Base-by-base conservation (phyloP, 2,888 invertebrate genomes). In the Phragmatobia fuliginosa region DNA sequence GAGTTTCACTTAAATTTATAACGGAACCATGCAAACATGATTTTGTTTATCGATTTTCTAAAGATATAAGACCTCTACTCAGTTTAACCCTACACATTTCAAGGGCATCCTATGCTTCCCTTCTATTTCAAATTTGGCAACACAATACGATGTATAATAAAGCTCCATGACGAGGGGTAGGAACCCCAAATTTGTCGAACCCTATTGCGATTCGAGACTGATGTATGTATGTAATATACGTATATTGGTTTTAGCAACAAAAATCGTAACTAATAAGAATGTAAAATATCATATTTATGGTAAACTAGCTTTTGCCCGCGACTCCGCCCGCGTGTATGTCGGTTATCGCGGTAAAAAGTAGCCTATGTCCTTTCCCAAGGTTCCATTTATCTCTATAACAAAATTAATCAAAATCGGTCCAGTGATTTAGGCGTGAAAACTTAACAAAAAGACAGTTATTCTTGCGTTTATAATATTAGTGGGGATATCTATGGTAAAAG, bases 191-290 rank as follows among this genome's bases (percentile, higher is more conserved):
- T 52, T 62, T 25, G n/a, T 21, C 18, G 45, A 16, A 62, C 68
- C 68, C 68, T 45, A 56, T n/a, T 56, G 58, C 58, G 58, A 63
- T 63, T 8, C 10, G 68, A 62, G 28, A 31, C 62, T 28, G 28
- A 56, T 21, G 28, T 61, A 61, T 38, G 41, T 41, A 5, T 21
- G 18, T 49, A n/a, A 49, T n/a, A 41, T 11, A 41, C 62, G 6
- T 21, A 11, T 56, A 56, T 28, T 28, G 56, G 16, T 56, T 56
- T 56, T 28, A 56, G 14, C 16, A 6, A 28, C 14, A 28, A 56
- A 56, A 56, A 56, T 25, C 14, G 14, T 14, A 28, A 52, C 14
- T 52, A 52, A 52, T 52, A 52, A 52, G 25, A 52, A 28, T 52
- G 16, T 10, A 4, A 52, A n/a, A 52, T 45, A 45, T 7, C 45